phyloP scores from a whole-genome alignment of 2,113 vertebrate genomes.

The Charina bottae region DNA sequence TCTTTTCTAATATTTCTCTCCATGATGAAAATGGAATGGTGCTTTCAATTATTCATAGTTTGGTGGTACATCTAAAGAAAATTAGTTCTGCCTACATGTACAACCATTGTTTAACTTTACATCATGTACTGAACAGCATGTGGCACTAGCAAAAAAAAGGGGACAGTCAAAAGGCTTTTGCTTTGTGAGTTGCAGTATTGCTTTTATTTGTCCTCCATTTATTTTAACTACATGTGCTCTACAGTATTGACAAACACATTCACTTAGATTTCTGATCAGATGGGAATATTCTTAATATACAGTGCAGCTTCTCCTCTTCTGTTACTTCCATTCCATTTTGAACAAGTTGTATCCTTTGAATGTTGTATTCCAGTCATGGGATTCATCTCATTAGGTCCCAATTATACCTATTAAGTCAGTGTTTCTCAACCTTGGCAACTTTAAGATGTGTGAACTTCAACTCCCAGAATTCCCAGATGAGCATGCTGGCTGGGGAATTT shows the following conservation, averaged over 20 bases:
- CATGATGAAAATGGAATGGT: not conserved
- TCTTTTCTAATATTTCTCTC: not conserved
- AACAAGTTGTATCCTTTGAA: not conserved
- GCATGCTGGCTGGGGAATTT: too few relatives aligned
- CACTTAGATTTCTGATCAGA: not conserved
- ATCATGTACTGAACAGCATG: not conserved
- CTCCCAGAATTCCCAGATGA: too few relatives aligned
- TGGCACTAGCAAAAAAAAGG: not conserved
- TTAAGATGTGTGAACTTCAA: too few relatives aligned
- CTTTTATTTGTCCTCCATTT: not conserved
- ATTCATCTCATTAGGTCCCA: not conserved
- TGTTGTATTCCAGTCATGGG: not conserved
- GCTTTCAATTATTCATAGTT: not conserved
- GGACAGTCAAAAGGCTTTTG: not conserved
- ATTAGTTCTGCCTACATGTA: not conserved
- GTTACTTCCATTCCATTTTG: not conserved
- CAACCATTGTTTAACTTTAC: not conserved
- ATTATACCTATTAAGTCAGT: not conserved
- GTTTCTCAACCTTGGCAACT: too few relatives aligned
- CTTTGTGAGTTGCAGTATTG: not conserved
- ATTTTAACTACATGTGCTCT: not conserved
- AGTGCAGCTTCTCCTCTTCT: not conserved
- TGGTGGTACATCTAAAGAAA: not conserved
- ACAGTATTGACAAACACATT: not conserved
- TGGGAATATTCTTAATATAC: not conserved